A percentile compares a stretch with the other conserved stretches of the same genome.
Conservation (phyloP, 2,888 invertebrate genomes). For the Timema cristinae region DNA sequence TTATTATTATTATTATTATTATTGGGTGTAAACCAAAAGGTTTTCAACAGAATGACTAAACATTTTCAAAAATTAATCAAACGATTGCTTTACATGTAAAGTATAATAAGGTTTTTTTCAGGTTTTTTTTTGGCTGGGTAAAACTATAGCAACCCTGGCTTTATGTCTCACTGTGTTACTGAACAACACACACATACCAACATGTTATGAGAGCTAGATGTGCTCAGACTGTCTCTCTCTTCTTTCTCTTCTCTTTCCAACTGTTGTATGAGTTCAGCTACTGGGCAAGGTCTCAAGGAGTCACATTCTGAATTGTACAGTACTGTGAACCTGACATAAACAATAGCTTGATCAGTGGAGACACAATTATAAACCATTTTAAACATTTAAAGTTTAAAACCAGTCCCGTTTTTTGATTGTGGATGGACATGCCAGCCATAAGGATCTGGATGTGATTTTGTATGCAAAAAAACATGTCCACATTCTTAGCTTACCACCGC, state of each 20-base stretch:
- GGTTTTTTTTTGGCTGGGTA: no score
- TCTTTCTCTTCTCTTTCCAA: slow-evolving; percentile 45
- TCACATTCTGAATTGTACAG: slow-evolving; percentile 51
- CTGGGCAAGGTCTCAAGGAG: slow-evolving; percentile 43
- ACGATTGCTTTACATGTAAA: no score
- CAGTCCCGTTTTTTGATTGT: slow-evolving; percentile 7
- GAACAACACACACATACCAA: not conserved
- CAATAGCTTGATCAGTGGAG: not conserved
- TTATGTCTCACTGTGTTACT: no score
- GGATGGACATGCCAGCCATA: slow-evolving; percentile 15
- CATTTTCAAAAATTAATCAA: no score
- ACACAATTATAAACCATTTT: not conserved
- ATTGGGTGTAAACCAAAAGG: no score
- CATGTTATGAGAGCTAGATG: not conserved
- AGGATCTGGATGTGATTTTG: slow-evolving; percentile 16
- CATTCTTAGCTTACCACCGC: slow-evolving; percentile 6
- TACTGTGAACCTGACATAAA: slow-evolving; percentile 39
- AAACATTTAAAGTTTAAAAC: not conserved
- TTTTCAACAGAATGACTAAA: no score
- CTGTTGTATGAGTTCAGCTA: slow-evolving; percentile 43
- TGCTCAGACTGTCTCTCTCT: slow-evolving; percentile 33
- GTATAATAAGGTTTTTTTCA: no score
- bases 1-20: no score
- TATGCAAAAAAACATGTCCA: slow-evolving; percentile 7
- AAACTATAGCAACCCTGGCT: no score